These are phyloP conservation scores for Pagetopsis macropterus DNA, from an alignment of 2,797 vertebrate species.

Conservation along the genomic window DNA sequence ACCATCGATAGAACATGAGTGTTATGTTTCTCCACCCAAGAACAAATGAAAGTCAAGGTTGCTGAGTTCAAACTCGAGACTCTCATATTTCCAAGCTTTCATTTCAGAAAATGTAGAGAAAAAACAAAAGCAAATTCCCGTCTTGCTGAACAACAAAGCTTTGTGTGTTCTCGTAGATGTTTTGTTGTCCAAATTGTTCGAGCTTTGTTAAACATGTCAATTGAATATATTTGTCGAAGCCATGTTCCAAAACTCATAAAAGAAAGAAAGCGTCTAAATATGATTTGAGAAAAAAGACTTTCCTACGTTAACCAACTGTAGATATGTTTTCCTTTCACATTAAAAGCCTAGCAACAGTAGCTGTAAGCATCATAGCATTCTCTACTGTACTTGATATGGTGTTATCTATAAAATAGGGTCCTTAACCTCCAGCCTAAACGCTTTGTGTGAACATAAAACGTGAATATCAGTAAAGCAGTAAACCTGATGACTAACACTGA, in stretches of 20 bases:
- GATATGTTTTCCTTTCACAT: too few species aligned
- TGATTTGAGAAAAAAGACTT: background rate
- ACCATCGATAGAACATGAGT: background rate
- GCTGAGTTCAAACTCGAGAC: background rate
- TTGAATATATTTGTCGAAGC: background rate
- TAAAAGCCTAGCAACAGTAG: too few species aligned
- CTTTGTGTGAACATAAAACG: too few species aligned
- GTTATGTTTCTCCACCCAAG: constrained; percentile 3
- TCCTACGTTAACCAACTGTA: too few species aligned
- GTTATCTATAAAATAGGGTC: too few species aligned
- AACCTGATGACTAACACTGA: too few species aligned
- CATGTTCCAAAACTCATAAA: background rate
- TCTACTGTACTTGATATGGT: too few species aligned
- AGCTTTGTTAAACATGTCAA: background rate
- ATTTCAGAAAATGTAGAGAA: background rate
- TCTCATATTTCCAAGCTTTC: background rate
- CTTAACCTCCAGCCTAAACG: too few species aligned
- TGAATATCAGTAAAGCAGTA: too few species aligned
- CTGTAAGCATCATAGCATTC: too few species aligned
- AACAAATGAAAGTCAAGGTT: constrained; percentile 27
- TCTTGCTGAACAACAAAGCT: background rate
- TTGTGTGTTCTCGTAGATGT: too few species aligned
- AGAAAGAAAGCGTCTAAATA: background rate
- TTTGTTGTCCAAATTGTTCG: background rate
- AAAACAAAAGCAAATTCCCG: too few species aligned